A percentile compares a stretch with the other conserved stretches of the same genome.
Evolutionary conservation across 2,113 vertebrate species (phyloP).

Genomic region (Aegithalos caudatus): DNA sequence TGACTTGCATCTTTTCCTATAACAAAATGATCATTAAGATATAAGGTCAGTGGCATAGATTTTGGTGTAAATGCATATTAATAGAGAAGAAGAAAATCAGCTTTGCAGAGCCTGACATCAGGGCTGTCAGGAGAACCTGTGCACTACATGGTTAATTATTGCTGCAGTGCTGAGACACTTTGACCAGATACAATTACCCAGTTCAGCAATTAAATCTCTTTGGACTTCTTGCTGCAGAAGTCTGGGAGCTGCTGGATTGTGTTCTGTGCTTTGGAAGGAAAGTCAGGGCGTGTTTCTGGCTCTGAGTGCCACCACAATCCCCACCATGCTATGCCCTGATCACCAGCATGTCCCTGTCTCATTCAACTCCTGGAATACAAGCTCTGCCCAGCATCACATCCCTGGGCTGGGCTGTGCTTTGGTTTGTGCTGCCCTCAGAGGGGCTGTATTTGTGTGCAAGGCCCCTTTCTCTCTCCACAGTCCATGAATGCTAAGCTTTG

Average conservation of each 20-base stretch:
- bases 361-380: background rate
- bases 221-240: background rate
- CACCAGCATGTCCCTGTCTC: background rate
- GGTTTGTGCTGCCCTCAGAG: background rate
- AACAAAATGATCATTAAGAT: background rate
- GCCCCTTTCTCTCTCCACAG: background rate
- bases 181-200: background rate
- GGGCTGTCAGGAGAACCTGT: background rate
- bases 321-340: background rate
- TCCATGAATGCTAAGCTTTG: background rate
- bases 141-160: constrained; percentile 14
- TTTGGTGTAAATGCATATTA: background rate
- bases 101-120: background rate
- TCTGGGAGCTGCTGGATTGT: background rate
- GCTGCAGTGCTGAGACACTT: background rate
- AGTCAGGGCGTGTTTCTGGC: background rate
- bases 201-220: constrained; percentile 10
- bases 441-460: background rate
- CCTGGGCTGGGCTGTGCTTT: background rate
- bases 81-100: background rate
- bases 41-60: background rate
- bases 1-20: background rate
- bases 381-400: background rate
- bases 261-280: background rate
- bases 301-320: background rate